Conservation (phyloP, 2,888 invertebrate genomes). For the Pollenia angustigena region DNA sequence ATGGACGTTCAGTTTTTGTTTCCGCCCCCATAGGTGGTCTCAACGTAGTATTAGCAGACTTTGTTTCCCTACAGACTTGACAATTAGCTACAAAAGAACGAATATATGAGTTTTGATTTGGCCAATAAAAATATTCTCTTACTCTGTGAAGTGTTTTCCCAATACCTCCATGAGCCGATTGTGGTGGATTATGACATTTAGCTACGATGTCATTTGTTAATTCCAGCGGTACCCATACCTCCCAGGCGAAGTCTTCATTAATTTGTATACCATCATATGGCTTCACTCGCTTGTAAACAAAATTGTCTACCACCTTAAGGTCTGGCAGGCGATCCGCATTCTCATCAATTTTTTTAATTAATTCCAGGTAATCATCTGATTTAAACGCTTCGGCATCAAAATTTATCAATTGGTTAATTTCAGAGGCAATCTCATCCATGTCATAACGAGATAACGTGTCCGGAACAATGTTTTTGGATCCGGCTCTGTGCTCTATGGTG, state of each 20-base stretch:
- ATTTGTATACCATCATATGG: not conserved
- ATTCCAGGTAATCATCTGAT: not conserved
- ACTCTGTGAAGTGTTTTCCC: not conserved
- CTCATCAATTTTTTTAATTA: not conserved
- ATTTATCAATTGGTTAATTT: not conserved
- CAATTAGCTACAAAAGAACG: not conserved
- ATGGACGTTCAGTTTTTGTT: not conserved
- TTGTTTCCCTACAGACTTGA: not conserved
- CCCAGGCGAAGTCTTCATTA: not conserved
- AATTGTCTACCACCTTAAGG: not conserved
- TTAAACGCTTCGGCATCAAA: constrained; percentile 8
- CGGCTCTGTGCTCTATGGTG: constrained; percentile 7
- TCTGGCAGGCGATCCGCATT: not conserved
- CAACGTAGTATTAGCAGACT: not conserved
- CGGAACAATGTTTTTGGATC: not conserved
- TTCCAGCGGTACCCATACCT: not conserved
- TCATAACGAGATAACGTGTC: not conserved
- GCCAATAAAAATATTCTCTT: not conserved
- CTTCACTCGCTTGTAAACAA: not conserved
- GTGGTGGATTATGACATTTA: not conserved
- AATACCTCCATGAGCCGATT: not conserved
- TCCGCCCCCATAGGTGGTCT: not conserved
- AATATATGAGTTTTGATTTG: not conserved
- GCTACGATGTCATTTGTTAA: not conserved
- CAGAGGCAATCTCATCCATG: not conserved